Conservation (phyloP, 37 sponge, comb jelly and placozoan species). For the Geodia barretti region DNA sequence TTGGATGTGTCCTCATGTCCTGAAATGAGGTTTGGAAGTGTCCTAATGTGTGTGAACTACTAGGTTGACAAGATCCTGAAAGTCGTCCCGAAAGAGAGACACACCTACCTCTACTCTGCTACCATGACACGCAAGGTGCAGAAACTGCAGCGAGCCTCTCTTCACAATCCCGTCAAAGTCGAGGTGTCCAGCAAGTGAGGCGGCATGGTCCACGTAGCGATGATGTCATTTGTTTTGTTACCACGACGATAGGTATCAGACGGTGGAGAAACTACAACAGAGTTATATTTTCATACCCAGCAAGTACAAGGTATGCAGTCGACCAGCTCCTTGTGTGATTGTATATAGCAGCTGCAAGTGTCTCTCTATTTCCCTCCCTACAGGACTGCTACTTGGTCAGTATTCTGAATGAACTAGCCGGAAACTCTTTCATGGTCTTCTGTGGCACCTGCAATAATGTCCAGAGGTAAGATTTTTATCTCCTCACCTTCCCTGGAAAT, state of each 20-base stretch:
- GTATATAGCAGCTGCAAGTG: not conserved
- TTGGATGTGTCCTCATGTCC: too few species aligned
- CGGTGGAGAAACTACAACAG: constrained; percentile 96
- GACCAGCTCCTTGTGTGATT: not conserved
- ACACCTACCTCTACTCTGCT: constrained; percentile 95
- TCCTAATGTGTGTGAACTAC: too few species aligned
- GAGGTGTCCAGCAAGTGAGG: constrained; percentile 95
- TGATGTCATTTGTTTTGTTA: not conserved
- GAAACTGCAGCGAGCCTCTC: constrained; percentile 96
- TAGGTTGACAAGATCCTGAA: constrained; percentile 95
- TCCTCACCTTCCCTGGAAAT: not conserved
- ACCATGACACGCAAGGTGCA: constrained; percentile 99
- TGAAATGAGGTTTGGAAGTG: too few species aligned
- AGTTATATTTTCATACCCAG: constrained; percentile 94
- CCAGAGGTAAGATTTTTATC: constrained; percentile 53
- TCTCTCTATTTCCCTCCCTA: not conserved
- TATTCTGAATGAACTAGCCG: constrained; percentile 95
- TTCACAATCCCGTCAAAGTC: constrained; percentile 91
- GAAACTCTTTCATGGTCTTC: constrained; percentile 99
- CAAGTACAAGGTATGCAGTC: constrained; percentile 79
- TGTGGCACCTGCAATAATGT: constrained; percentile 97
- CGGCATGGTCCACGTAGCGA: too few species aligned
- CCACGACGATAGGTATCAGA: constrained; percentile 65
- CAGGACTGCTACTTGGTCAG: constrained; percentile 97
- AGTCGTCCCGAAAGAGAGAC: constrained; percentile 85